phyloP scores from a whole-genome alignment of 2,113 vertebrate genomes.

The Stigmatopora argus region DNA sequence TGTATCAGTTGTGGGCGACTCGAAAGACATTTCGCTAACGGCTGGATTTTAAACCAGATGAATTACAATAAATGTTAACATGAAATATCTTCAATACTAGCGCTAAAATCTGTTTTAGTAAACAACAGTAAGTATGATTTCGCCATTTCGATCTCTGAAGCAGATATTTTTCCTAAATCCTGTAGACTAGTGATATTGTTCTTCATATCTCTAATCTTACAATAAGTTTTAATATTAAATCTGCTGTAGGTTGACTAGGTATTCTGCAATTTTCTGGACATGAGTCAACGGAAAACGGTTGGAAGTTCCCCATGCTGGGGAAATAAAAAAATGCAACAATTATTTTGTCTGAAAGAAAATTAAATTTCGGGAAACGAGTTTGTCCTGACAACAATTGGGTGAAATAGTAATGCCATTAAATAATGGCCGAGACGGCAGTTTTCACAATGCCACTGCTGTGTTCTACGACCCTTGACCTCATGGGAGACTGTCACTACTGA shows the following conservation, averaged over 20 bases:
- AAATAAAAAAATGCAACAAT: background rate
- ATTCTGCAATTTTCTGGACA: too few species aligned
- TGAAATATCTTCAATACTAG: too few species aligned
- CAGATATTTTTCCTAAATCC: too few species aligned
- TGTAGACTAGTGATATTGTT: too few species aligned
- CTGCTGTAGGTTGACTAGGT: too few species aligned
- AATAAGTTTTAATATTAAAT: too few species aligned
- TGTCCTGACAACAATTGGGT: background rate
- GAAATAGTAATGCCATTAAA: background rate
- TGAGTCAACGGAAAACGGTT: background rate
- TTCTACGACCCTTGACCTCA: conserved; percentile 7
- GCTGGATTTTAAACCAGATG: background rate
- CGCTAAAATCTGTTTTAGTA: too few species aligned
- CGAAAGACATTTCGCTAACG: background rate
- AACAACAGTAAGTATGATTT: too few species aligned
- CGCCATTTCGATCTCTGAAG: too few species aligned
- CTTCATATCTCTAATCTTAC: too few species aligned
- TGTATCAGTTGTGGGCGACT: background rate
- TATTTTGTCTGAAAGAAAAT: background rate
- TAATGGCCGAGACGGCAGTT: background rate
- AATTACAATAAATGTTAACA: background rate
- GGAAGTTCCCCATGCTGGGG: background rate
- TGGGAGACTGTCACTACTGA: conserved; percentile 36
- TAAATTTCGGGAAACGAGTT: background rate
- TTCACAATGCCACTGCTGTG: conserved; percentile 33